A percentile compares a stretch with the other conserved stretches of the same genome.
Conservation (phyloP, 2,888 invertebrate species). For the Adela reaumurella region DNA sequence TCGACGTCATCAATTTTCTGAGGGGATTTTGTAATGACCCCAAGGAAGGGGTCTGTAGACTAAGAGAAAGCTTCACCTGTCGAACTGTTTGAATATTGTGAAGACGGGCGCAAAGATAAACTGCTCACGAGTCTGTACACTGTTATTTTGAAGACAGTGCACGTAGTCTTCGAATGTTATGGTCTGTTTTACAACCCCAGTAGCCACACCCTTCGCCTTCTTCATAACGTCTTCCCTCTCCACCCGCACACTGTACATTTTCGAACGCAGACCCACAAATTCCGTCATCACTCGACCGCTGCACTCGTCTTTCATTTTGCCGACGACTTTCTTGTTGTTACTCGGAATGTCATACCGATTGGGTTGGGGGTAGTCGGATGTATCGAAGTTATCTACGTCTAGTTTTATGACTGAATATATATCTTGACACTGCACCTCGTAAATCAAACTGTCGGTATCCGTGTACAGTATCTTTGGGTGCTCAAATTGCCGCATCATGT, state of each 20-base stretch:
- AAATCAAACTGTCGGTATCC: slow-evolving; percentile 7
- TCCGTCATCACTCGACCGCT: slow-evolving; percentile 1
- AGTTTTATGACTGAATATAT: slow-evolving; percentile 7
- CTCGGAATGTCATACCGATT: slow-evolving; percentile 3
- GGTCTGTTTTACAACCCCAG: not conserved
- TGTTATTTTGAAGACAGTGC: not conserved
- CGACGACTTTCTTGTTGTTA: not conserved
- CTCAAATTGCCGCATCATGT: slow-evolving; percentile 1
- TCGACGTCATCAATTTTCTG: not conserved
- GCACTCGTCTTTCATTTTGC: not conserved
- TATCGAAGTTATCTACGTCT: slow-evolving; percentile 8
- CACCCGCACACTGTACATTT: slow-evolving; percentile 7
- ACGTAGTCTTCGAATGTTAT: not conserved
- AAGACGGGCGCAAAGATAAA: not conserved
- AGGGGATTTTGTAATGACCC: not conserved
- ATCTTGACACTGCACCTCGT: slow-evolving; percentile 7
- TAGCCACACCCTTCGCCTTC: not conserved
- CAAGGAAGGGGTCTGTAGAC: not conserved
- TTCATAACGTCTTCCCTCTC: not conserved
- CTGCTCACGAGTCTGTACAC: not conserved
- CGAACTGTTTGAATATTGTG: not conserved
- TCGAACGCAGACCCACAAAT: slow-evolving; percentile 9
- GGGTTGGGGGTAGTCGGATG: slow-evolving; percentile 5
- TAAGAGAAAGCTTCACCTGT: not conserved
- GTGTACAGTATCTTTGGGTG: slow-evolving; percentile 1